Evolutionary conservation across 2,888 invertebrate species (phyloP).

Genomic region (Lithophane leautieri): DNA sequence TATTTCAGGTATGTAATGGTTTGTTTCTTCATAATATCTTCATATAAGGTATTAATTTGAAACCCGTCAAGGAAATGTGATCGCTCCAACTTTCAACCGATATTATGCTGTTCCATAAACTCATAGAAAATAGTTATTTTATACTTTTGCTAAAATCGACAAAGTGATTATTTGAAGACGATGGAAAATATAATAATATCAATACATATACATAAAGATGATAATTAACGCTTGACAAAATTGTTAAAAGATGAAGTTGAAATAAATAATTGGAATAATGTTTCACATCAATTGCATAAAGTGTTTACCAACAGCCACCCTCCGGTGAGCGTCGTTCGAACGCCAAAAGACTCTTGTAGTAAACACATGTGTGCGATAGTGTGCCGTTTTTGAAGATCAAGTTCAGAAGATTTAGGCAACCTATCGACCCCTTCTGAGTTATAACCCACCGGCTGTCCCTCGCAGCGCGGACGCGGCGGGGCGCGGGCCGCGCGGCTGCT

Average conservation of each 20-base stretch:
- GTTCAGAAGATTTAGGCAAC: background rate
- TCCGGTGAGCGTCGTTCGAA: background rate
- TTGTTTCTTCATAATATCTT: background rate
- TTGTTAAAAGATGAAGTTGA: no score
- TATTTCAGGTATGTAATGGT: constrained; percentile 25
- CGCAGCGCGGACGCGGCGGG: background rate
- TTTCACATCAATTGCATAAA: background rate
- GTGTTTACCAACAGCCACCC: background rate
- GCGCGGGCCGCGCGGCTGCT: constrained; percentile 11
- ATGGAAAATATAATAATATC: background rate
- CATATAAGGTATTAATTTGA: background rate
- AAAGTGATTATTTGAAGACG: background rate
- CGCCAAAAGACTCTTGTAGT: background rate
- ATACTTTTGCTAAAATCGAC: background rate
- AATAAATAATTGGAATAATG: no score
- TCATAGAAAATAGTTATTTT: no score
- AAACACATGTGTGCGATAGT: background rate
- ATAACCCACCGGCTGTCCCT: no score
- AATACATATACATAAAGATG: no score
- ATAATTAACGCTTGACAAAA: no score
- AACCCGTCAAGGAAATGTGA: background rate
- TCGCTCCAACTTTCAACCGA: background rate
- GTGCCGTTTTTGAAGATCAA: background rate
- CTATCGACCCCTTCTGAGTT: background rate
- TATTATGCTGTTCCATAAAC: background rate